Percentiles rank a stretch among this genome's conserved stretches.
phyloP scores from a whole-genome alignment of 2,797 vertebrate species.

The Hyperoplus lanceolatus region DNA sequence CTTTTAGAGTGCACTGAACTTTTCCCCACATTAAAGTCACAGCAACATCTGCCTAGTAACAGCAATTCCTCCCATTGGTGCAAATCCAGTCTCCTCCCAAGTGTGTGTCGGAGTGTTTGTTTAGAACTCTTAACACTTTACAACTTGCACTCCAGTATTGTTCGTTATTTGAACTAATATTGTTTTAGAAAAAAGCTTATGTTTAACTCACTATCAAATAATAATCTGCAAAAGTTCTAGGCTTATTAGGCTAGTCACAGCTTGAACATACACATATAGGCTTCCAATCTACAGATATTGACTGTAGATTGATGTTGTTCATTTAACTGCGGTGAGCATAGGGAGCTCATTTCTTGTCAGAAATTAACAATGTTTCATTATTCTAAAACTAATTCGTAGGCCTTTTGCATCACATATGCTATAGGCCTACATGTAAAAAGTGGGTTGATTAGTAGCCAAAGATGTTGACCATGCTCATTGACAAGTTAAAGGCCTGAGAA shows the following conservation, averaged over 20 bases:
- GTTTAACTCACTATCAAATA: neutral
- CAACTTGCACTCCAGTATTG: constrained; percentile 21
- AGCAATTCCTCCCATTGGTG: constrained; percentile 90
- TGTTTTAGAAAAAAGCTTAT: neutral
- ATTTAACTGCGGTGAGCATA: neutral
- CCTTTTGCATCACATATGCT: neutral
- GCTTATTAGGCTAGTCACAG: too few relatives aligned
- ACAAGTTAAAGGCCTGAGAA: neutral
- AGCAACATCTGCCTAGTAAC: constrained; percentile 94
- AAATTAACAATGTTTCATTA: neutral
- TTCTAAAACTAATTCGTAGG: neutral
- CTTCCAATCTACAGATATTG: neutral
- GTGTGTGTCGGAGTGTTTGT: constrained; percentile 47
- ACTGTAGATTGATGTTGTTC: neutral
- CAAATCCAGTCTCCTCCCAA: constrained; percentile 86
- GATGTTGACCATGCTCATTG: neutral
- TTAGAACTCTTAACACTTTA: constrained; percentile 7
- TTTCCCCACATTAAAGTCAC: constrained; percentile 78
- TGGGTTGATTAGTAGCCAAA: neutral
- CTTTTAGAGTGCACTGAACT: constrained; percentile 60
- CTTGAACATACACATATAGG: too few relatives aligned
- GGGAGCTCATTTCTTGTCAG: neutral
- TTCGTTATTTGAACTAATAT: neutral
- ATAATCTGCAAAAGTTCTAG: neutral
- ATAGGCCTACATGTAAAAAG: neutral